Conservation (phyloP, 1,140 invertebrate species). For the Drosophila pallidifrons region DNA sequence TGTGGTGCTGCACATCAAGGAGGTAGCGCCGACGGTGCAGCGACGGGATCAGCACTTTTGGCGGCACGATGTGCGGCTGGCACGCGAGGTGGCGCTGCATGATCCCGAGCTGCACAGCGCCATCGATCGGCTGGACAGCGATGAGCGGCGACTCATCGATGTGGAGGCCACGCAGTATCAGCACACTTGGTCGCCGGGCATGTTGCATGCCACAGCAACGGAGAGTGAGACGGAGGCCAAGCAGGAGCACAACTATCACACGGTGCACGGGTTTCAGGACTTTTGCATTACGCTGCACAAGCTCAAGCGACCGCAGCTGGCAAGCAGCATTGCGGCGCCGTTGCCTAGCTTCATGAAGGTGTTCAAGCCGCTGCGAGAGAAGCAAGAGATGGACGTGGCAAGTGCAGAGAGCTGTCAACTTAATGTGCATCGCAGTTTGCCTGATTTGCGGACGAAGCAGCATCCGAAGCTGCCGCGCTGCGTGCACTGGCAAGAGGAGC, state of each 20-base stretch:
- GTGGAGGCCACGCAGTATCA: slow-evolving; percentile 41
- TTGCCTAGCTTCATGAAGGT: slow-evolving; percentile 52
- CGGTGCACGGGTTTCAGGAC: slow-evolving; percentile 66
- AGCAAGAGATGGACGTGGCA: too few species aligned
- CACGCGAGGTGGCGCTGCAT: slow-evolving; percentile 72
- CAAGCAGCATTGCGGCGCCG: neutral
- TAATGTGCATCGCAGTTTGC: slow-evolving; percentile 45
- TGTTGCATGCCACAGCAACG: neutral
- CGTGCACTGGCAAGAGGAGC: slow-evolving; percentile 45
- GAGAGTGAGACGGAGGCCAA: neutral
- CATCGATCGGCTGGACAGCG: slow-evolving; percentile 56
- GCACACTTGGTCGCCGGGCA: slow-evolving; percentile 56
- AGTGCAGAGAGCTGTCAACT: too few species aligned
- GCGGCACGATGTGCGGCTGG: slow-evolving; percentile 88
- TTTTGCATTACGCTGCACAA: slow-evolving; percentile 69
- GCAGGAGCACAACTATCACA: slow-evolving; percentile 51
- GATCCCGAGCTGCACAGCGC: slow-evolving; percentile 64
- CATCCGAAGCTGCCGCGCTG: slow-evolving; percentile 7
- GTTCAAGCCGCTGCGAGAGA: slow-evolving; percentile 17
- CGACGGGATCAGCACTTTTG: slow-evolving; percentile 86
- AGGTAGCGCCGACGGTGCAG: slow-evolving; percentile 87
- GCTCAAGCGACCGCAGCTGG: slow-evolving; percentile 11
- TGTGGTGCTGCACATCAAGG: slow-evolving; percentile 90
- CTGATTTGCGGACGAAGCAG: slow-evolving; percentile 24
- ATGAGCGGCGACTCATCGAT: slow-evolving; percentile 36